A percentile compares a stretch with the other conserved stretches of the same genome.
Evolutionary conservation across 2,888 invertebrate species (phyloP).

Genomic region (Steromphala cineraria): DNA sequence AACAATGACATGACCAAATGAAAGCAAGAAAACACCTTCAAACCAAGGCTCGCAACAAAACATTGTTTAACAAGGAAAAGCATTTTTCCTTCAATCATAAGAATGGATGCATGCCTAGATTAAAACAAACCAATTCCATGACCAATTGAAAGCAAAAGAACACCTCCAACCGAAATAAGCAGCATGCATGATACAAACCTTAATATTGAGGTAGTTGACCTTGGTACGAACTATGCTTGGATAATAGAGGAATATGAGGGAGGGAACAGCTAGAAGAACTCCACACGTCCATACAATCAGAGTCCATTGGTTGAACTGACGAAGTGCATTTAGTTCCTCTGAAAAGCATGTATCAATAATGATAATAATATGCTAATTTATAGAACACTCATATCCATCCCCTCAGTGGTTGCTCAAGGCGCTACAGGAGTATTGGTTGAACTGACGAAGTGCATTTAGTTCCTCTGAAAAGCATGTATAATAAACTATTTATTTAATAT

Average conservation of each 20-base stretch:
- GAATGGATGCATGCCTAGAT: no score
- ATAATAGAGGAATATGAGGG: slow-evolving; percentile 11
- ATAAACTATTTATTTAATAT: no score
- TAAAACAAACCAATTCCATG: no score
- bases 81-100: not conserved
- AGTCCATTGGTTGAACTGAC: slow-evolving; percentile 18
- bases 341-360: not conserved
- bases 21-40: no score
- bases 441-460: slow-evolving; percentile 1
- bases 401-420: no score
- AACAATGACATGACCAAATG: no score
- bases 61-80: no score
- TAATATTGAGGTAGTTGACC: slow-evolving; percentile 21
- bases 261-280: slow-evolving; percentile 13
- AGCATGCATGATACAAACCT: not conserved
- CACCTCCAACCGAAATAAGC: not conserved
- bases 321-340: slow-evolving; percentile 11
- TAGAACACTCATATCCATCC: no score
- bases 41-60: no score
- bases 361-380: not conserved
- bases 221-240: slow-evolving; percentile 9
- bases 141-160: not conserved
- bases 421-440: no score
- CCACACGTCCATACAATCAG: slow-evolving; percentile 20
- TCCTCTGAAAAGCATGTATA: slow-evolving; percentile 19